Evolutionary conservation across 2,113 vertebrate species (phyloP), one percentile per base, ranked within the genome.

Genomic region (Oplegnathus fasciatus): DNA sequence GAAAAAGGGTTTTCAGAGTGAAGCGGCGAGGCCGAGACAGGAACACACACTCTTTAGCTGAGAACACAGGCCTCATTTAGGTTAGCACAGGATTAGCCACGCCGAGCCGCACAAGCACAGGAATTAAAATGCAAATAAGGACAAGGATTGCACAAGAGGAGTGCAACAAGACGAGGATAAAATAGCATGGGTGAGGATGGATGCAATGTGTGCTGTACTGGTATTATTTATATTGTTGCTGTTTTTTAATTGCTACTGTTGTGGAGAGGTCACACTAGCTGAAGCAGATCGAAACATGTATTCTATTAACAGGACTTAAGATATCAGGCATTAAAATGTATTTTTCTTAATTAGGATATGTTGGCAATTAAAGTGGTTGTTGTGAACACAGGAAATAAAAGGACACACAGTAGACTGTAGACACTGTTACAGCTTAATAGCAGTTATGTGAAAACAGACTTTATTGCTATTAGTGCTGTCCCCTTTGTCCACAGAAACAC

Each of bases 11-110:
- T 81, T 84, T 86, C 44, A 85, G 74, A 86, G 75, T 48, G 72
- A 91, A 62, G 74, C 73, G 58, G 82, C 26, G 48, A 78, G 78
- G 74, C 83, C 20, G 75, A 91, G 85, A 86, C 87, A 75, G 83
- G 83, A 93, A 90, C 87, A 92, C 88, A 89, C 91, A 86, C 86
- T 88, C 87, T 93, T 87, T 86, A 93, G 87, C 87, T 68, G 84
- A 93, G 91, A 94, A 95, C 94, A 95, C 93, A 93, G 92, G 91
- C 91, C 93, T 95, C 94, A 94, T 95, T 95, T 94, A 94, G 93
- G 94, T 93, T 94, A 92, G 91, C 84, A 68, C 85, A 61, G 91
- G 93, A 95, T 95, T 94, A 95, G 90, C 92, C 86, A 92, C 86
- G 91, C 82, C 84, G 70, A 90, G 86, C 83, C 74, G 90, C 90